A percentile compares a stretch with the other conserved stretches of the same genome.
These are phyloP conservation scores for Lerista edwardsae DNA, from an alignment of 2,797 vertebrate species.

Conservation along the genomic window DNA sequence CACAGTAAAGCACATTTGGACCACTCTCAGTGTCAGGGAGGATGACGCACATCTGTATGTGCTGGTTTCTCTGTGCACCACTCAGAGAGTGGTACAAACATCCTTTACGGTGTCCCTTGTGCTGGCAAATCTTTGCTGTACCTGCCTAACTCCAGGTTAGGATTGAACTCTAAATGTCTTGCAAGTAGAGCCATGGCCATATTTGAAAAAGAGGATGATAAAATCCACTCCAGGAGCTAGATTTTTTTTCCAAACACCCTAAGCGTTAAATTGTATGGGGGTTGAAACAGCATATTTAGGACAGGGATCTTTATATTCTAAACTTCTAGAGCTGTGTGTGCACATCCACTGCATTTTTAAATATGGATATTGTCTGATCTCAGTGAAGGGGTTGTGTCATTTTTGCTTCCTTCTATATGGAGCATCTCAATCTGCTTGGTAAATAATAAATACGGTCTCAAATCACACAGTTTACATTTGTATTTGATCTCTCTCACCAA, in stretches of 20 bases:
- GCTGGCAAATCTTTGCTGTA: too few relatives aligned
- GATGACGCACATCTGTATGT: too few relatives aligned
- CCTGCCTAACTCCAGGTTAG: too few relatives aligned
- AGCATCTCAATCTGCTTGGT: background rate
- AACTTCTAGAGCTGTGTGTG: background rate
- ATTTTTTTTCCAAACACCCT: too few relatives aligned
- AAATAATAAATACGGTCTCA: constrained; percentile 42
- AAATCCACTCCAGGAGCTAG: background rate
- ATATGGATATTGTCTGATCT: constrained; percentile 1
- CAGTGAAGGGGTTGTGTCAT: background rate
- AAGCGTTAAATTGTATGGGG: background rate
- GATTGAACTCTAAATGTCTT: too few relatives aligned
- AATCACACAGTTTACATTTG: constrained; percentile 33
- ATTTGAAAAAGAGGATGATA: constrained; percentile 16
- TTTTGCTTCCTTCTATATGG: constrained; percentile 32
- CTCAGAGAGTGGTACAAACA: too few relatives aligned
- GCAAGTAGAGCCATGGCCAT: too few relatives aligned
- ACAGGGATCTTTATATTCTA: constrained; percentile 5
- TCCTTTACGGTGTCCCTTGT: too few relatives aligned
- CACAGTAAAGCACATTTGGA: too few relatives aligned
- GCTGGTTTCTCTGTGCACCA: too few relatives aligned
- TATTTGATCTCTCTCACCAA: constrained; percentile 16
- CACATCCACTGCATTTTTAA: constrained; percentile 25
- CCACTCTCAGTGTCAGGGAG: too few relatives aligned
- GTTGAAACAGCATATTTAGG: constrained; percentile 18